Percentiles rank a stretch among this genome's conserved stretches.
Conservation (phyloP, 2,888 invertebrate genomes). For the Taphrorychus bicolor region DNA sequence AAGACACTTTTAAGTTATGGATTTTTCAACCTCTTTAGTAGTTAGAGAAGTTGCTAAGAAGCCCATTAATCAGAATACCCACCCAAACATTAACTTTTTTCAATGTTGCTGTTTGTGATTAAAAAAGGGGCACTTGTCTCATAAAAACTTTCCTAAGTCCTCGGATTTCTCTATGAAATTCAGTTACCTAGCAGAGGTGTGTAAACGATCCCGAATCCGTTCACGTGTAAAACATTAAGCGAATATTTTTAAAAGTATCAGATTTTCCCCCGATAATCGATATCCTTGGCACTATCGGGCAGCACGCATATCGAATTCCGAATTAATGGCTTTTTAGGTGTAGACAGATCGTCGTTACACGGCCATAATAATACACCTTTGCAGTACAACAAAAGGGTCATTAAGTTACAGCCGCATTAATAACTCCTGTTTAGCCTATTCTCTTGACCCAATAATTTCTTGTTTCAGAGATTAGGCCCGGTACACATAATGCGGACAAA, state of each 20-base stretch:
- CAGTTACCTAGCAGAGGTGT: not conserved
- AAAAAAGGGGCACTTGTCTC: not conserved
- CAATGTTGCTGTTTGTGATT: not conserved
- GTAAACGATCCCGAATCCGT: not conserved
- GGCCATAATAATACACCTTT: not conserved
- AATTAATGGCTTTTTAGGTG: not conserved
- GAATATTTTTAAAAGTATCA: not conserved
- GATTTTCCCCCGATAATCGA: not conserved
- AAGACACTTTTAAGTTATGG: too few relatives aligned
- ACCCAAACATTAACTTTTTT: not conserved
- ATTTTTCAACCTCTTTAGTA: too few relatives aligned
- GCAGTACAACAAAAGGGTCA: not conserved
- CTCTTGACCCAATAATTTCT: conserved; percentile 13
- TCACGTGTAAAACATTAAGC: not conserved
- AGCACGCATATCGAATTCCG: not conserved
- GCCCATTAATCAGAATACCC: too few relatives aligned
- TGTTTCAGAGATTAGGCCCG: conserved; percentile 8
- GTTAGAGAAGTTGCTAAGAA: too few relatives aligned
- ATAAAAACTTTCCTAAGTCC: not conserved
- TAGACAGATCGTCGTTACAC: not conserved
- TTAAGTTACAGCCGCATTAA: too few relatives aligned
- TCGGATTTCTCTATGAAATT: not conserved
- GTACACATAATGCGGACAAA: conserved; percentile 1
- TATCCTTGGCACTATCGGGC: not conserved
- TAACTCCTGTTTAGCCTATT: not conserved